Evolutionary conservation across 2,888 invertebrate species (phyloP), one percentile per base, ranked within the genome.

Genomic region (Coremacera marginata): DNA sequence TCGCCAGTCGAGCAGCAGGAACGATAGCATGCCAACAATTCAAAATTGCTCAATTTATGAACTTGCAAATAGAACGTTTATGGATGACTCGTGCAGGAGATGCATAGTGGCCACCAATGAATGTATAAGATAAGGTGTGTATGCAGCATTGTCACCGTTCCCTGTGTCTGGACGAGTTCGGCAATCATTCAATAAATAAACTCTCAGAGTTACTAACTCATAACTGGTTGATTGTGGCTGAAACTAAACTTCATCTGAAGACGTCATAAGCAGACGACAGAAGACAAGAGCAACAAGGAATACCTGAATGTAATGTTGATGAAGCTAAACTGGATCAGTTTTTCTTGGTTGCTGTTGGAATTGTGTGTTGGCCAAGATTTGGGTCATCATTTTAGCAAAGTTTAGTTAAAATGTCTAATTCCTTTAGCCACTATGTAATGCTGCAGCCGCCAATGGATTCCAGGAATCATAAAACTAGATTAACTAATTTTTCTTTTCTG

Each of bases 21-120:
- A 19, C 71, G 62, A 52, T 1, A 52, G 57, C 44, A 68, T 62
- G 76, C 62, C 52, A 37, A 60, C 71, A 72, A 72, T 55, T 62
- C 80, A 81, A 83, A 83, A 83, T 81, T 82, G 77, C 82, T 82
- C 80, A 83, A 83, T 83, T 83, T 82, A 83, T 83, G 81, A 82
- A 83, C 80, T 81, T 77, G 65, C 75, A 77, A 52, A 57, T 77
- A 77, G 77, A 79, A 79, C 79, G 78, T 79, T 80, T 80, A 80
- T 82, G 82, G 79, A 78, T 25, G 34, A 9, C 68, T 19, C 31
- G 44, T 11, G 16, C 9, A 73, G 31, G 25, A 27, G 25, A 49
- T 11, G 51, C 51, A 31, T 25, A 25, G 1, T 8, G 60, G 57
- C 19, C 57, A 37, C 9, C 60, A 55, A 19, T 22, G 22, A 34